These are phyloP conservation scores for Pangasius macronema DNA, from an alignment of 2,797 vertebrate species.

Conservation along the genomic window DNA sequence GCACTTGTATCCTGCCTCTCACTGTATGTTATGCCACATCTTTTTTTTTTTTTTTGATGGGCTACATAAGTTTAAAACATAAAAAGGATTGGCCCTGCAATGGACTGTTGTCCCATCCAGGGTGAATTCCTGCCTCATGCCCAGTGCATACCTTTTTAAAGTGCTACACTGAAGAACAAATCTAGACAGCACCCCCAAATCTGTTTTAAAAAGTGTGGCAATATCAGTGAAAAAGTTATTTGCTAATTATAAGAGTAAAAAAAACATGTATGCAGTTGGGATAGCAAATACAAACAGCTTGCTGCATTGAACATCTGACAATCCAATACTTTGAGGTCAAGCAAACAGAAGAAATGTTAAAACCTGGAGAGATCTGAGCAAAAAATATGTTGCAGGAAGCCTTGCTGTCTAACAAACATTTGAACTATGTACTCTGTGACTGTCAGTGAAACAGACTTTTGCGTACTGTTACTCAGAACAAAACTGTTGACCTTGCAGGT, in stretches of 20 bases:
- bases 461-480: conserved; percentile 21
- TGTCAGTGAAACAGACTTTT: conserved; percentile 30
- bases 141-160: neutral
- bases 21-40: too few species aligned
- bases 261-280: conserved; percentile 34
- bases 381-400: conserved; percentile 31
- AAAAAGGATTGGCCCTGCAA: neutral
- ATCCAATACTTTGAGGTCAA: conserved; percentile 27
- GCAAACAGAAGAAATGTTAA: conserved; percentile 20
- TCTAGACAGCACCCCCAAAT: neutral
- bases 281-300: conserved; percentile 48
- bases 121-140: neutral
- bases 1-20: neutral
- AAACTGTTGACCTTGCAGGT: conserved; percentile 27
- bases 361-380: conserved; percentile 31
- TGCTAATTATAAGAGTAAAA: conserved; percentile 51
- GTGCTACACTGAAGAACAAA: neutral
- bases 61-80: neutral
- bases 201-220: neutral
- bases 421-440: conserved; percentile 27
- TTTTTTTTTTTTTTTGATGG: neutral
- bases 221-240: conserved; percentile 36
- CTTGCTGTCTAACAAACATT: conserved; percentile 35
- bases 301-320: conserved; percentile 20
- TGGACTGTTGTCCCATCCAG: neutral